Conservation (phyloP, 1,140 invertebrate species). For the Drosophila leontia region DNA sequence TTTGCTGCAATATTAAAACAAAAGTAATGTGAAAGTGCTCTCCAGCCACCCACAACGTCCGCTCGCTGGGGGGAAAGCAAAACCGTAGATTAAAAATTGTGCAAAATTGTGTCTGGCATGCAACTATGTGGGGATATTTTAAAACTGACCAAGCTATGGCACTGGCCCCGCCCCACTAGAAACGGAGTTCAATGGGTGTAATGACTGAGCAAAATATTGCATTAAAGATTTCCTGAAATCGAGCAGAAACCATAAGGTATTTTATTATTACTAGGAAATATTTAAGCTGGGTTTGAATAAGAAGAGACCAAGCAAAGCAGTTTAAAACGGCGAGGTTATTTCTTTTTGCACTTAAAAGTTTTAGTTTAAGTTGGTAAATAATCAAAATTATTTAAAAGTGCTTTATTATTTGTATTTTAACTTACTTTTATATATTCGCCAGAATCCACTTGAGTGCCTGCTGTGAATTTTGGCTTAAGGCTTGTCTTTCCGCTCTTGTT, state of each 20-base stretch:
- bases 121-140: conserved; percentile 43
- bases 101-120: conserved; percentile 40
- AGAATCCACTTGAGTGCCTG: neutral
- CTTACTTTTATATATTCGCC: no score
- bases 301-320: neutral
- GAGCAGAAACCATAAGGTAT: neutral
- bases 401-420: neutral
- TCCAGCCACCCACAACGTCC: conserved; percentile 12
- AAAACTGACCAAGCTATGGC: conserved; percentile 34
- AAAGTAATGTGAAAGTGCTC: conserved; percentile 72
- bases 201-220: neutral
- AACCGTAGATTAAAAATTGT: conserved; percentile 64
- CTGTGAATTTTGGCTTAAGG: conserved; percentile 8
- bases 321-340: neutral
- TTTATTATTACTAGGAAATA: conserved; percentile 1
- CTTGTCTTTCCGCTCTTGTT: conserved; percentile 16
- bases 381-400: neutral
- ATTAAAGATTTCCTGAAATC: neutral
- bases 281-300: neutral
- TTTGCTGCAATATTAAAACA: conserved; percentile 78
- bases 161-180: neutral
- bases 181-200: neutral
- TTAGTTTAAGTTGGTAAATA: neutral
- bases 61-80: conserved; percentile 23
- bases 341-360: neutral